Evolutionary conservation across 2,113 vertebrate species (phyloP), one percentile per base, ranked within the genome.

Genomic region (Dicaeum eximium): DNA sequence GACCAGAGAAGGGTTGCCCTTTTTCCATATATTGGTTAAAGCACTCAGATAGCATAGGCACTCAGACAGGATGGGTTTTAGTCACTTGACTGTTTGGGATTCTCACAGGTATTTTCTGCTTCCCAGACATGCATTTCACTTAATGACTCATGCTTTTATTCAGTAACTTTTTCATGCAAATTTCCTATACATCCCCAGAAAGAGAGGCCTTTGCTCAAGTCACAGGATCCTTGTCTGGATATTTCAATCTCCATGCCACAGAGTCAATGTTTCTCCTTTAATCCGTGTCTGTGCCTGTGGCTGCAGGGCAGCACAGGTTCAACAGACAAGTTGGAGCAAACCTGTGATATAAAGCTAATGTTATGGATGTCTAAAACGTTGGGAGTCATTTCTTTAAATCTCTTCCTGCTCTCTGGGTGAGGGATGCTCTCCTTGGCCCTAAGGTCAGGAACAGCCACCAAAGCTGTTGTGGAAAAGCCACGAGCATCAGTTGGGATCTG

Each of bases 11-110:
- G 5, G 1, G 8, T 7, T 84, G 16, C 4, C 11, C 11, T 19
- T 83, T 83, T 48, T 31, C 19, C 4, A 1, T 21, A 3, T 15
- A 37, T 10, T 47, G 10, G 7, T 51, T 72, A 60, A 86, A 65
- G 33, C 11, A 27, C 21, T 35, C 27, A 14, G 25, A 25, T 24
- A 42, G 30, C 23, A 48, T 9, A 18, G 53, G 4, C 7, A 23
- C 31, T 62, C 37, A 37, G 13, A 9, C 24, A 57, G 17, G 35
- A 51, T 19, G 13, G 10, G 7, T 40, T 54, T 72, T 73, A 69
- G 16, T 33, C 0, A 0, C 22, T 45, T 62, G 42, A 47, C 13
- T 11, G 0, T 53, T 28, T 15, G 4, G 14, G 24, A 77, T 65
- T 53, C 31, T 73, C 17, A 80, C 13, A 8, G 2, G 12, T 25